Conservation (phyloP, 92 coral and sea anemone genomes). For the Plumapathes pennacea region DNA sequence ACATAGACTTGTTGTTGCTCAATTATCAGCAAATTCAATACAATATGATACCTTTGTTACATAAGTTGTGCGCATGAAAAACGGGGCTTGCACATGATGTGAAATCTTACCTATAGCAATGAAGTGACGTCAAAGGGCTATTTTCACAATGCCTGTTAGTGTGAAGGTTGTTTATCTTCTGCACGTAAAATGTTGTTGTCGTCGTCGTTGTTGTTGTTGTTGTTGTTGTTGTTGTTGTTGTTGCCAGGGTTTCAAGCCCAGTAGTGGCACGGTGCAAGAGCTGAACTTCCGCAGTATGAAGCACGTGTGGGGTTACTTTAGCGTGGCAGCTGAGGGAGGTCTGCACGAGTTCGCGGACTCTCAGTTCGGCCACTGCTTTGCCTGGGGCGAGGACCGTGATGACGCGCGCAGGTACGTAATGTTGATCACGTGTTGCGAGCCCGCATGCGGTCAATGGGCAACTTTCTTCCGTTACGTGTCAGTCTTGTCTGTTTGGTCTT, state of each 20-base stretch:
- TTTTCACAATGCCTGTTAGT: too few species aligned
- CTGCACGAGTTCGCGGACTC: conserved; percentile 99
- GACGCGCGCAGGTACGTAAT: conserved; percentile 83
- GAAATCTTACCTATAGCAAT: too few species aligned
- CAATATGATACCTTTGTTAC: too few species aligned
- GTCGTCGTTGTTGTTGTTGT: background rate
- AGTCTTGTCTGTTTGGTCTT: too few species aligned
- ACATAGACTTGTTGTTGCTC: too few species aligned
- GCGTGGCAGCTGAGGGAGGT: conserved; percentile 99
- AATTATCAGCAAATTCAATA: too few species aligned
- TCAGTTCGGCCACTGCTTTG: conserved; percentile 99
- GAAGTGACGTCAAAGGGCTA: too few species aligned
- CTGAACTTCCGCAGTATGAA: conserved; percentile 96
- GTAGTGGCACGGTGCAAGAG: conserved; percentile 98
- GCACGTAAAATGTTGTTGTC: background rate
- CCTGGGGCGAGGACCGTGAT: conserved; percentile 99
- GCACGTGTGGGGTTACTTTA: conserved; percentile 97
- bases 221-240: background rate
- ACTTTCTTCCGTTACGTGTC: too few species aligned
- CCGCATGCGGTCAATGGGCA: too few species aligned
- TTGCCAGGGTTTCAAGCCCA: conserved; percentile 96
- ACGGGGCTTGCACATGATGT: too few species aligned
- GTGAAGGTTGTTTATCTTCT: background rate
- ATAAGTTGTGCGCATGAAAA: too few species aligned
- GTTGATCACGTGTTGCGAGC: too few species aligned